Evolutionary conservation across 2,888 invertebrate genomes (phyloP).

Genomic region (Hanleya hanleyi): DNA sequence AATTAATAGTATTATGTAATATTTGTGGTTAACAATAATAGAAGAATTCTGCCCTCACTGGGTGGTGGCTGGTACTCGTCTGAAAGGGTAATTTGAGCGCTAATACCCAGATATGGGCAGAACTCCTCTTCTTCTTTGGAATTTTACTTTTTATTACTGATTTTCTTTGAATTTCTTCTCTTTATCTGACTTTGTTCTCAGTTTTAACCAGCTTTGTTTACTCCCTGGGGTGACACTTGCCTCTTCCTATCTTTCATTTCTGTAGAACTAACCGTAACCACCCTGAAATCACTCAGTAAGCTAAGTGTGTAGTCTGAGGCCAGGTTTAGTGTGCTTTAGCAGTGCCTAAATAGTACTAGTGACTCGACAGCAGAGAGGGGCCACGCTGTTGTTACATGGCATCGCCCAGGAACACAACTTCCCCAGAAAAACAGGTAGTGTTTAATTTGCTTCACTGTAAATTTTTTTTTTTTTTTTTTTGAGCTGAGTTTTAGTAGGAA

Average conservation of each 20-base stretch:
- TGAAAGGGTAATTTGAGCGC: too few species aligned
- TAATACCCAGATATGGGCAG: too few species aligned
- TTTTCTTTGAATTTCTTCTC: not conserved
- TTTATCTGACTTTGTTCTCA: not conserved
- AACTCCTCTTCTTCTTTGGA: not conserved
- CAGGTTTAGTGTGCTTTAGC: not conserved
- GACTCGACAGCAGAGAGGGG: too few species aligned
- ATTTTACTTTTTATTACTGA: not conserved
- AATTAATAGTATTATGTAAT: too few species aligned
- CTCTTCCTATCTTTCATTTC: not conserved
- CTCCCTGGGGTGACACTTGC: not conserved
- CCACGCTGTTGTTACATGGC: not conserved
- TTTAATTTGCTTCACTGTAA: not conserved
- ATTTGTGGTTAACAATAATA: too few species aligned
- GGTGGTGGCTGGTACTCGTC: too few species aligned
- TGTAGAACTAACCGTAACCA: not conserved
- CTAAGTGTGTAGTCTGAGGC: not conserved
- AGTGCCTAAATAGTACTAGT: too few species aligned
- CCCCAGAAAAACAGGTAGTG: not conserved
- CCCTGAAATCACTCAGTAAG: too few species aligned
- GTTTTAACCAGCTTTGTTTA: not conserved
- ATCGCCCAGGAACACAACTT: not conserved
- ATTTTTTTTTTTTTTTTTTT: too few species aligned
- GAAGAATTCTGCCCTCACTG: too few species aligned
- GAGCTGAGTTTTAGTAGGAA: too few species aligned